These are phyloP conservation scores for Epinephelus cyanopodus DNA, from an alignment of 2,113 vertebrate species.

Conservation along the genomic window DNA sequence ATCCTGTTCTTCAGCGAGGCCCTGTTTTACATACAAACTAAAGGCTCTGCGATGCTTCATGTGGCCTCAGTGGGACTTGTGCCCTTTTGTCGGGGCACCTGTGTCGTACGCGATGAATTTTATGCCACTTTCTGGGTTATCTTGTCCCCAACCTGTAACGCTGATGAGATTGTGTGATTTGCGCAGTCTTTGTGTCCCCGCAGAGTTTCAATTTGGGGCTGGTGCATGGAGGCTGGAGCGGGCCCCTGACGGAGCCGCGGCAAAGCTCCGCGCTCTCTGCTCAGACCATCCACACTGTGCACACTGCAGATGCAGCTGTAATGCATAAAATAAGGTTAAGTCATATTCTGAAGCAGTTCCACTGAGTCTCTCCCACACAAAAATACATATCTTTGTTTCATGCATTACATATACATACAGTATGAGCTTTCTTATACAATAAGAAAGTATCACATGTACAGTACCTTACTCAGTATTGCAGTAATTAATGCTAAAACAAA, in stretches of 20 bases:
- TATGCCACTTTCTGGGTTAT: slow-evolving; percentile 24
- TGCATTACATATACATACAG: background rate
- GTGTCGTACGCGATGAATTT: slow-evolving; percentile 41
- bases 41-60: background rate
- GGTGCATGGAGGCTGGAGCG: slow-evolving; percentile 4
- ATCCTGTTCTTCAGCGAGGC: slow-evolving; percentile 9
- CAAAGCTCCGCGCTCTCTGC: slow-evolving; percentile 1
- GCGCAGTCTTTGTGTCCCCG: slow-evolving; percentile 32
- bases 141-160: background rate
- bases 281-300: background rate
- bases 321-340: background rate
- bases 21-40: slow-evolving; percentile 27
- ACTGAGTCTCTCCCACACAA: background rate
- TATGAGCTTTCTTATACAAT: slow-evolving; percentile 6
- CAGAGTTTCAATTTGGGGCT: slow-evolving; percentile 23
- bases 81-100: slow-evolving; percentile 35
- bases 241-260: background rate
- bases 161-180: slow-evolving; percentile 44
- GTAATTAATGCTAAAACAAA: background rate
- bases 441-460: background rate
- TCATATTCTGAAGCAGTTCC: background rate
- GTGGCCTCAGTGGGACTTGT: slow-evolving; percentile 4
- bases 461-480: background rate
- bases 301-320: background rate
- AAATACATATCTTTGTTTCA: background rate